These are phyloP conservation scores for Parotia lawesii DNA, from an alignment of 2,113 vertebrate genomes.

Conservation along the genomic window DNA sequence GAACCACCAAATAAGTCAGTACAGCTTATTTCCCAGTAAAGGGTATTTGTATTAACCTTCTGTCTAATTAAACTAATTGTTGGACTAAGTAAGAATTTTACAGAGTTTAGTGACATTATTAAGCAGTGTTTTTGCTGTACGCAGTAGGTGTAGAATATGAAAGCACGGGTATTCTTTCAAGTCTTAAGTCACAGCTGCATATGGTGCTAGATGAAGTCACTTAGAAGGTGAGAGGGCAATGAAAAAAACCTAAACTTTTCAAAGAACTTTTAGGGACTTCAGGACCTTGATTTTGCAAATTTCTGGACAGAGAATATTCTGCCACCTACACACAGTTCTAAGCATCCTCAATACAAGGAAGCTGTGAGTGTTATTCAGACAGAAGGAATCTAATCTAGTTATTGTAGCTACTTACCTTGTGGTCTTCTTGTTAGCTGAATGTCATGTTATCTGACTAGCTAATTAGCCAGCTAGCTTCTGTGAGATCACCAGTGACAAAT, in stretches of 20 bases:
- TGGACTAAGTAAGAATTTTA: background rate
- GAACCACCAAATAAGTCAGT: background rate
- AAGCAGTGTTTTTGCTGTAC: background rate
- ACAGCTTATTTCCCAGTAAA: background rate
- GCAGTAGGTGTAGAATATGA: background rate
- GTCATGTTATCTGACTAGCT: background rate
- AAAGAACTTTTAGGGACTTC: background rate
- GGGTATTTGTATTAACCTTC: background rate
- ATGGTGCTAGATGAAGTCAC: background rate
- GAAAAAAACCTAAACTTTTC: background rate
- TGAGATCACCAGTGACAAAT: background rate
- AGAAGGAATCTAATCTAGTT: background rate
- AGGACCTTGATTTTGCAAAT: background rate
- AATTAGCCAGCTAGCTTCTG: background rate
- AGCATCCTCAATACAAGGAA: background rate
- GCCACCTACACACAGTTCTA: background rate
- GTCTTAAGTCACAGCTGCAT: background rate
- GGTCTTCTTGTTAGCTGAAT: background rate
- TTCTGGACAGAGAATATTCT: background rate
- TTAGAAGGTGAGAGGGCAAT: background rate
- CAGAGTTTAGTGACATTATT: background rate
- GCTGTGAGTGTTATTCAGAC: background rate
- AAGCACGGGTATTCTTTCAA: background rate
- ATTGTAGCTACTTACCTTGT: background rate
- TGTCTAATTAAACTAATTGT: slow-evolving; percentile 2